Evolutionary conservation across 2,888 invertebrate species (phyloP).

Genomic region (Linnaemya vulpina): DNA sequence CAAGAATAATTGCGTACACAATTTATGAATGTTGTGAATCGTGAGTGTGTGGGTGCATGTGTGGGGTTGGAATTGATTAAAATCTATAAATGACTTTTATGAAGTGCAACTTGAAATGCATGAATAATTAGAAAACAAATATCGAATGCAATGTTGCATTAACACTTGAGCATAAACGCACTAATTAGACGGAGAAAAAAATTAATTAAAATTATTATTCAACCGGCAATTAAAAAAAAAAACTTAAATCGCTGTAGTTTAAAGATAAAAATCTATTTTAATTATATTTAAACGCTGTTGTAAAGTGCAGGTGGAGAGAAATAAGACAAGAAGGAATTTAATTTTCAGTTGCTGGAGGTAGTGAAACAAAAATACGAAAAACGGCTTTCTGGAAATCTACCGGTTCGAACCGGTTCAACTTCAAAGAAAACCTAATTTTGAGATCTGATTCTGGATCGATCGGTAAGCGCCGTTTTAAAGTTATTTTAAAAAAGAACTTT

Average conservation of each 20-base stretch:
- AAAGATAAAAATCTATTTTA: not conserved
- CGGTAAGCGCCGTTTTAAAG: no score
- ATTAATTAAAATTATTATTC: not conserved
- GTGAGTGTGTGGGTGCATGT: no score
- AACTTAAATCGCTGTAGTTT: not conserved
- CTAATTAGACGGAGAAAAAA: constrained; percentile 35
- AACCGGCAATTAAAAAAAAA: constrained; percentile 27
- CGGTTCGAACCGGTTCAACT: no score
- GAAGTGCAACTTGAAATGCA: constrained; percentile 44
- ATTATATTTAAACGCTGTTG: no score
- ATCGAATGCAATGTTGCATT: constrained; percentile 60
- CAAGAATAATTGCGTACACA: constrained; percentile 15
- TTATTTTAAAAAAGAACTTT: no score
- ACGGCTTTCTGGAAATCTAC: no score
- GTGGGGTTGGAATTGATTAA: constrained; percentile 24
- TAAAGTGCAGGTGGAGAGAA: no score
- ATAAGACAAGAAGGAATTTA: no score
- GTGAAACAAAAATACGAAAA: not conserved
- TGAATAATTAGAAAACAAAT: constrained; percentile 56
- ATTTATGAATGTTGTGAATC: not conserved
- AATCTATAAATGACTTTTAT: constrained; percentile 59
- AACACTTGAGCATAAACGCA: constrained; percentile 53
- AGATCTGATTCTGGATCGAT: no score
- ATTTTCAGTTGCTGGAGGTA: no score
- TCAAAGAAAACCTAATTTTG: no score